phyloP scores from a whole-genome alignment of 2,113 vertebrate genomes.

The Dolichallabes microphthalmus region DNA sequence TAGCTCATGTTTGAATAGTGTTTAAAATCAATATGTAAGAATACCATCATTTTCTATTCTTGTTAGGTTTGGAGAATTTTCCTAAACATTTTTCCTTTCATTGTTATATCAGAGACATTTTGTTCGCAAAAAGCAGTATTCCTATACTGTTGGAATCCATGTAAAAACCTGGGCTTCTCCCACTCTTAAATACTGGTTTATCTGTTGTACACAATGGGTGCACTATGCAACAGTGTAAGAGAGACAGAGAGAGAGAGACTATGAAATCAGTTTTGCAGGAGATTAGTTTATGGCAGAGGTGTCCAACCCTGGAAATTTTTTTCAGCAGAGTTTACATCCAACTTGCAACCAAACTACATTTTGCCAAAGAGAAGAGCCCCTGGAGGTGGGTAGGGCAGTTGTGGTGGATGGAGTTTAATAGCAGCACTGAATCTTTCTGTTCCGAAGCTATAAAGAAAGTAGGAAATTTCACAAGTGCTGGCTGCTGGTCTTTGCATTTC shows the following conservation, averaged over 20 bases:
- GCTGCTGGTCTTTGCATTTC: not conserved
- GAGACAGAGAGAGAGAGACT: not conserved
- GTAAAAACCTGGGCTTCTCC: not conserved
- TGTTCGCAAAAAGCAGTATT: not conserved
- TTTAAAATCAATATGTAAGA: not conserved
- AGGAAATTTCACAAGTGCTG: conserved; percentile 2
- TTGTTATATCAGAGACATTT: not conserved
- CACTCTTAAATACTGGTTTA: not conserved
- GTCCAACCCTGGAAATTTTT: conserved; percentile 3
- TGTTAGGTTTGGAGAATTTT: not conserved
- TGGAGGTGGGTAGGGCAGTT: not conserved
- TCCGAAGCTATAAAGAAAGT: not conserved
- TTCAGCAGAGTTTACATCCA: not conserved
- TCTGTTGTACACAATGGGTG: not conserved
- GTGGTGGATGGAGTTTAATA: not conserved
- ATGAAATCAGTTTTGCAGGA: conserved; percentile 2
- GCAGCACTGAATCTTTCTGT: conserved; percentile 4
- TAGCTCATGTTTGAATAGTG: not conserved
- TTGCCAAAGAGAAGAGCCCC: not conserved
- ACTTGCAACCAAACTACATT: not conserved
- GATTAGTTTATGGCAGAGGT: not conserved
- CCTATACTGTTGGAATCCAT: not conserved
- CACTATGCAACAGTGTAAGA: not conserved
- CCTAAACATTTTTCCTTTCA: not conserved
- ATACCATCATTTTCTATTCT: not conserved